A percentile compares a stretch with the other conserved stretches of the same genome.
These are phyloP conservation scores for Bemisia tabaci DNA, from an alignment of 1,140 invertebrate genomes.

Conservation along the genomic window DNA sequence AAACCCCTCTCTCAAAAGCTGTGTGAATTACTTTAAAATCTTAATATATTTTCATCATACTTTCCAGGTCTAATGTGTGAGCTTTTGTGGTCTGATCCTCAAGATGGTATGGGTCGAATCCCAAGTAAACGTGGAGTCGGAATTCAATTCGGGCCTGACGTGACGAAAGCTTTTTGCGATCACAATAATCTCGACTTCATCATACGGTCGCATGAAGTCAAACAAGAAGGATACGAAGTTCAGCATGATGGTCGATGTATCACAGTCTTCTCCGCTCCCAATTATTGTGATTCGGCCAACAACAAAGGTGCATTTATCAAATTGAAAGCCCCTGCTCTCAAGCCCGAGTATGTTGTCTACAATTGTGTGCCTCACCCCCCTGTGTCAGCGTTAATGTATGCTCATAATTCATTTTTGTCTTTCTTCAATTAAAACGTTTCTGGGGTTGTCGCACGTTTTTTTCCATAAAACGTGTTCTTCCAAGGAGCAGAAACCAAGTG, in stretches of 20 bases:
- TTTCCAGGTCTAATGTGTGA: conserved; percentile 85
- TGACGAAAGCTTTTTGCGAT: conserved; percentile 75
- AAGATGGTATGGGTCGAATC: conserved; percentile 66
- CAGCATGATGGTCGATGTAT: conserved; percentile 89
- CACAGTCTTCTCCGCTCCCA: conserved; percentile 95
- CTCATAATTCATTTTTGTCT: not conserved
- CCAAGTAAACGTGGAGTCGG: conserved; percentile 95
- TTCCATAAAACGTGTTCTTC: no score
- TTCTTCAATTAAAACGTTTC: not conserved
- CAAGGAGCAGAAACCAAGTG: no score
- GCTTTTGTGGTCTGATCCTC: conserved; percentile 95
- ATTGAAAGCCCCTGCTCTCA: conserved; percentile 79
- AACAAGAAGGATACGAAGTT: conserved; percentile 89
- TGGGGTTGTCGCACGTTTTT: no score
- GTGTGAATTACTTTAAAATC: no score
- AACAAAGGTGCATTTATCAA: conserved; percentile 97
- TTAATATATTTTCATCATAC: no score
- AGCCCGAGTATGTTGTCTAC: conserved; percentile 48
- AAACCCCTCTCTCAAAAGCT: no score
- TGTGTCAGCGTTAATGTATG: not conserved
- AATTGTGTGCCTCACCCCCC: not conserved
- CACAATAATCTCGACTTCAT: conserved; percentile 84
- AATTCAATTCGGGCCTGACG: conserved; percentile 96
- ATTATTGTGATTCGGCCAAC: conserved; percentile 99
- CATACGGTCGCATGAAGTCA: conserved; percentile 95